Conservation (phyloP, 2,797 vertebrate genomes). For the Cheracebus regulus region DNA sequence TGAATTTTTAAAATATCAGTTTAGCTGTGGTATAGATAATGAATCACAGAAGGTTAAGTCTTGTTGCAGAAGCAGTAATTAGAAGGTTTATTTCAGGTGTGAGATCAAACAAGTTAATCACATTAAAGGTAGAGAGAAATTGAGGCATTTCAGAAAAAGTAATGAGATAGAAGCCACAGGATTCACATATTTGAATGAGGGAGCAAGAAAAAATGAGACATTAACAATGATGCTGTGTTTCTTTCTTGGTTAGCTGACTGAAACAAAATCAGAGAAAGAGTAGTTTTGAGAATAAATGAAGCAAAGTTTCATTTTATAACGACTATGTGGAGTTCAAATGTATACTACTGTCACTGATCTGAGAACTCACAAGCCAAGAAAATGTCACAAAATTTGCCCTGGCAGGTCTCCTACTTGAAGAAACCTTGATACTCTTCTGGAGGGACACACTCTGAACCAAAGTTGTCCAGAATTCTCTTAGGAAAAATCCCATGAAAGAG, state of each 20-base stretch:
- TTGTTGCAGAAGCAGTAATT: background rate
- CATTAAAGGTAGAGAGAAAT: background rate
- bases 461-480: background rate
- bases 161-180: background rate
- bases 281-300: background rate
- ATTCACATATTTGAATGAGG: background rate
- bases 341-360: background rate
- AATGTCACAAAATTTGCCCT: background rate
- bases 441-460: background rate
- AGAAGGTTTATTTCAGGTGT: background rate
- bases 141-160: background rate
- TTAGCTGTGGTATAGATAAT: background rate
- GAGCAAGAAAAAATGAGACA: background rate
- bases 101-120: background rate
- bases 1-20: conserved; percentile 17
- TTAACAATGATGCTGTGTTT: background rate
- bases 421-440: background rate
- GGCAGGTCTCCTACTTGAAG: background rate
- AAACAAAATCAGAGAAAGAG: background rate
- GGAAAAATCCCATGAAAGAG: background rate
- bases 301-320: background rate
- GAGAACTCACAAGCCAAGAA: background rate
- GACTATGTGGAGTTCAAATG: background rate
- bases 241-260: background rate
- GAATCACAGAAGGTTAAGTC: background rate